These are phyloP conservation scores for Cyanistes caeruleus DNA, from an alignment of 2,113 vertebrate genomes.

Conservation along the genomic window DNA sequence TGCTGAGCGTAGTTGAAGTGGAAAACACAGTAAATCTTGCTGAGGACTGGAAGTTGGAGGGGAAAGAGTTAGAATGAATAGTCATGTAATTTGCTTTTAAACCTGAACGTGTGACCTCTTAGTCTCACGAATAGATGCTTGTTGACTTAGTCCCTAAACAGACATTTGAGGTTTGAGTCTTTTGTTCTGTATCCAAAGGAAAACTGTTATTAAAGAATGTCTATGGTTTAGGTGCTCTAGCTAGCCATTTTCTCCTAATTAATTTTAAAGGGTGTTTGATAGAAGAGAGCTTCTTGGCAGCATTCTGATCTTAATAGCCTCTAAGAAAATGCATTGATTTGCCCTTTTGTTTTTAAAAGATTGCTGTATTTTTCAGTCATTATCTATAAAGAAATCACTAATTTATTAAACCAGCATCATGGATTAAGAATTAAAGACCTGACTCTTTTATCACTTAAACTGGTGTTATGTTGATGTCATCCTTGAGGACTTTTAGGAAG, in stretches of 20 bases:
- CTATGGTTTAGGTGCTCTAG: neutral
- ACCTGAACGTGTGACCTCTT: neutral
- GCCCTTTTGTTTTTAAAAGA: slow-evolving; percentile 31
- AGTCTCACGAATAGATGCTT: neutral
- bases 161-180: neutral
- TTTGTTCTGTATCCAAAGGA: neutral
- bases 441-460: neutral
- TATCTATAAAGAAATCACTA: slow-evolving; percentile 7
- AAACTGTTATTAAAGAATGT: neutral
- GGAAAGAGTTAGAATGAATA: neutral
- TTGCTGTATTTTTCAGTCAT: slow-evolving; percentile 43
- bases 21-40: neutral
- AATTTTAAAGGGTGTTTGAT: slow-evolving; percentile 11
- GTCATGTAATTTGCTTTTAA: neutral
- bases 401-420: slow-evolving; percentile 36
- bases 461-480: neutral
- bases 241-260: slow-evolving; percentile 21
- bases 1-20: neutral
- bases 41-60: neutral
- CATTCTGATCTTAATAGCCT: slow-evolving; percentile 38
- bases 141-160: neutral
- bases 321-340: slow-evolving; percentile 52
- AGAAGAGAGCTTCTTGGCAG: slow-evolving; percentile 42
- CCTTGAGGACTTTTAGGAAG: neutral
- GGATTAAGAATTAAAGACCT: slow-evolving; percentile 47